Evolutionary conservation across 2,888 invertebrate genomes (phyloP), one percentile per base, ranked within the genome.

Genomic region (Nezara viridula): DNA sequence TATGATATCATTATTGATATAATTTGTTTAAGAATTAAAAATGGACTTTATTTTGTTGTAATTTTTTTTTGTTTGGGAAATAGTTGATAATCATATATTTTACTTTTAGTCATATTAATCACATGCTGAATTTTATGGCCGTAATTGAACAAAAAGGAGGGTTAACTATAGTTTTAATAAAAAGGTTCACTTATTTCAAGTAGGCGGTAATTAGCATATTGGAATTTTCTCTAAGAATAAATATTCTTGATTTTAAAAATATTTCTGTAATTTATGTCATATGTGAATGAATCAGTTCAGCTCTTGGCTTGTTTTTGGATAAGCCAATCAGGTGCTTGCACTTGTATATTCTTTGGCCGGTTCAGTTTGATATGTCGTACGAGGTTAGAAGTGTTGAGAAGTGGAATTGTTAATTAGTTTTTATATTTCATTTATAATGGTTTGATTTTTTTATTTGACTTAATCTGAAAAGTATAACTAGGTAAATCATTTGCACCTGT

Each of bases 281-380:
- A 86, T 50, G 55, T 52, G 55, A 50, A 86, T 49, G 37, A 49
- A 86, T 86, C 50, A 50, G 40, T 37, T 19, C 37, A 52, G 49
- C 49, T 50, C 27, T 52, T 47, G 32, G 44, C 44, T 49, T 47
- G n/a, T 81, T 37, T 47, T 27, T 85, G n/a, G 47, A 47, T 85
- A 85, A 40, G 32, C 89, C 89, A 89, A 89, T 89, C 87, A 88
- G 85, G n/a, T 88, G 77, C 85, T 81, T 89, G 89, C 89, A 89
- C 89, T 89, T 89, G 89, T 89, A 89, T 89, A 27, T 5, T 77
- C 21, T 88, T 12, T 88, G 47, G 85, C 85, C 88, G 88, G 77
- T 88, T 88, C 27, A 66, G 88, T 88, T 88, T 88, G 49, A 88
- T 40, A 86, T 52, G 81, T 47, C 21, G 0, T 37, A 19, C 21